phyloP scores from a whole-genome alignment of 2,113 vertebrate species.

The Chlorodrepanis virens region DNA sequence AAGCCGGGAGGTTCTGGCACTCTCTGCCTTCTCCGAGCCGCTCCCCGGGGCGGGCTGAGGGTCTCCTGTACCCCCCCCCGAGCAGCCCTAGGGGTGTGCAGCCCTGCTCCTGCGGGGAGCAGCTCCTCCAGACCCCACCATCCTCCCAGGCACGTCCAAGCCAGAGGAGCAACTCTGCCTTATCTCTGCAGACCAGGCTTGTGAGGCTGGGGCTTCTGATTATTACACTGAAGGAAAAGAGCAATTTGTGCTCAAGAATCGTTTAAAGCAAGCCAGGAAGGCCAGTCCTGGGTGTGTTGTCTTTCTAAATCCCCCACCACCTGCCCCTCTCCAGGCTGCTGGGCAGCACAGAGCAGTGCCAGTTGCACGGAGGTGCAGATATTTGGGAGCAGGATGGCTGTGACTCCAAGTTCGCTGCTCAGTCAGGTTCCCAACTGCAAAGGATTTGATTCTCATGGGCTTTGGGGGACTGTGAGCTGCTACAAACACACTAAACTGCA shows the following conservation, averaged over 20 bases:
- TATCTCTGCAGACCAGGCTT: slow-evolving; percentile 67
- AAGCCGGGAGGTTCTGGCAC: background rate
- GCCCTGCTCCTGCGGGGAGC: background rate
- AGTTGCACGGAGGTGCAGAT: accelerated
- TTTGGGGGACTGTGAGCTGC: background rate
- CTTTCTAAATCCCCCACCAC: background rate
- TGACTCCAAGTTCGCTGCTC: accelerated
- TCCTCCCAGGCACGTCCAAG: background rate
- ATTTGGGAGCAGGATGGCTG: background rate
- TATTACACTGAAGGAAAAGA: slow-evolving; percentile 34
- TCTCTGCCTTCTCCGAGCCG: background rate
- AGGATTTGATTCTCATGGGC: background rate
- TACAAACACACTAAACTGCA: background rate
- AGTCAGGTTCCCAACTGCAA: background rate
- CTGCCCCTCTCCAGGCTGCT: background rate
- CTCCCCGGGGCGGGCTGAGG: background rate
- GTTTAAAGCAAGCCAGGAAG: background rate
- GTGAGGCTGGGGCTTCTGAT: background rate
- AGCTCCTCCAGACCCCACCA: background rate
- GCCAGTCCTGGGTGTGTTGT: accelerated
- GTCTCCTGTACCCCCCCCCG: background rate
- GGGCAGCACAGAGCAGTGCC: accelerated
- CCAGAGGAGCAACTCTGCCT: background rate
- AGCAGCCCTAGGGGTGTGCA: background rate
- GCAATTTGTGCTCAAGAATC: background rate